A percentile compares a stretch with the other conserved stretches of the same genome.
Evolutionary conservation across 2,888 invertebrate genomes (phyloP).

Genomic region (Drosophila cognata): DNA sequence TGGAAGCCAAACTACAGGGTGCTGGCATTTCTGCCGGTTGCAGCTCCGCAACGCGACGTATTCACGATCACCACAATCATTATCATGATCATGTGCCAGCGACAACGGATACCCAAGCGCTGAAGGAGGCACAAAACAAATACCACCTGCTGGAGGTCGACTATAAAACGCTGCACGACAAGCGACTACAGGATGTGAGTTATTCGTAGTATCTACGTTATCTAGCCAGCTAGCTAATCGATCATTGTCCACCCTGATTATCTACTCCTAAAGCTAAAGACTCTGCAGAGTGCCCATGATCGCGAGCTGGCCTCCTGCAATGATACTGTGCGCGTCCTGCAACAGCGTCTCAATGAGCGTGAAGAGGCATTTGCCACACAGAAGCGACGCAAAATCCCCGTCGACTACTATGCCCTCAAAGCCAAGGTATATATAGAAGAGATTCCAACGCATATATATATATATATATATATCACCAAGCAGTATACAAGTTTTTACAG

Average conservation of each 20-base stretch:
- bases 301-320: slow-evolving; percentile 87
- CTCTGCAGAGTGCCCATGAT: slow-evolving; percentile 90
- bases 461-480: not conserved
- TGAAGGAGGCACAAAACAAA: slow-evolving; percentile 87
- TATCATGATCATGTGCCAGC: slow-evolving; percentile 81
- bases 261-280: slow-evolving; percentile 87
- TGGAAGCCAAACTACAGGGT: slow-evolving; percentile 15
- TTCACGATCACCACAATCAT: slow-evolving; percentile 69
- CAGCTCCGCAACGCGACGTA: slow-evolving; percentile 39
- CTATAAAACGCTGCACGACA: slow-evolving; percentile 90
- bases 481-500: not conserved
- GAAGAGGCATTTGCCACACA: slow-evolving; percentile 84
- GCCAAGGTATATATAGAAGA: slow-evolving; percentile 81
- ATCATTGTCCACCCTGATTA: slow-evolving; percentile 8
- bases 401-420: slow-evolving; percentile 85
- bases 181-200: slow-evolving; percentile 92
- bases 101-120: slow-evolving; percentile 82
- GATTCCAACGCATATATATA: not conserved
- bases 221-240: not conserved
- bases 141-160: slow-evolving; percentile 91
- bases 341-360: slow-evolving; percentile 84
- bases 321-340: slow-evolving; percentile 84
- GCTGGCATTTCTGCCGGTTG: slow-evolving; percentile 22
- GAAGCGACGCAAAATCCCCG: slow-evolving; percentile 84
- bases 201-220: not conserved